A percentile compares a stretch with the other conserved stretches of the same genome.
Evolutionary conservation across 1,140 invertebrate species (phyloP).

Genomic region (Trichonephila inaurata): DNA sequence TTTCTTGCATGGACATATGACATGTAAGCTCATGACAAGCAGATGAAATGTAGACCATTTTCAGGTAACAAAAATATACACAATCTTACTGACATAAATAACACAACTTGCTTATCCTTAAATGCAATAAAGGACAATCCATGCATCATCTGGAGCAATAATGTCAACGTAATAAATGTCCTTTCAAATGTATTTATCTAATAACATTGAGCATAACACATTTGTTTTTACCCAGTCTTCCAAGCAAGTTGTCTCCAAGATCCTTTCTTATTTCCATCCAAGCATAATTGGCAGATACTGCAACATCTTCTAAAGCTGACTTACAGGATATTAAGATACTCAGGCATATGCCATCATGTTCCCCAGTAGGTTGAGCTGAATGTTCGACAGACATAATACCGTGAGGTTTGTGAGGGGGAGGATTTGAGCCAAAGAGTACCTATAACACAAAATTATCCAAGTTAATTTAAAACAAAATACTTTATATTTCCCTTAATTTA

Average conservation of each 20-base stretch:
- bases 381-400: conserved; percentile 81
- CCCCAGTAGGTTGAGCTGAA: conserved; percentile 81
- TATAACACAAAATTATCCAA: conserved; percentile 78
- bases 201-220: conserved; percentile 91
- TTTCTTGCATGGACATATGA: conserved; percentile 25
- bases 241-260: conserved; percentile 86
- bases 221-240: conserved; percentile 87
- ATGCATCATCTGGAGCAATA: conserved; percentile 48
- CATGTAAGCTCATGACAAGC: conserved; percentile 35
- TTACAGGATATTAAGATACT: conserved; percentile 92
- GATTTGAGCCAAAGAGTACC: conserved; percentile 93
- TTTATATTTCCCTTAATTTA: not conserved
- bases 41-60: not conserved
- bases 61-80: conserved; percentile 23
- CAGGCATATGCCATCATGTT: conserved; percentile 89
- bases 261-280: conserved; percentile 90
- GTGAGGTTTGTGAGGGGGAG: conserved; percentile 91
- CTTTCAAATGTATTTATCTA: conserved; percentile 82
- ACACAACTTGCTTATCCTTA: not conserved
- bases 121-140: conserved; percentile 20
- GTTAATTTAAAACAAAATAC: not conserved
- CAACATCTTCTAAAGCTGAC: conserved; percentile 89
- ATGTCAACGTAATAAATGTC: not conserved
- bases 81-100: conserved; percentile 1
- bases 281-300: conserved; percentile 90